Base-by-base conservation (phyloP, 92 coral and sea anemone species). In the Micromussa lordhowensis region DNA sequence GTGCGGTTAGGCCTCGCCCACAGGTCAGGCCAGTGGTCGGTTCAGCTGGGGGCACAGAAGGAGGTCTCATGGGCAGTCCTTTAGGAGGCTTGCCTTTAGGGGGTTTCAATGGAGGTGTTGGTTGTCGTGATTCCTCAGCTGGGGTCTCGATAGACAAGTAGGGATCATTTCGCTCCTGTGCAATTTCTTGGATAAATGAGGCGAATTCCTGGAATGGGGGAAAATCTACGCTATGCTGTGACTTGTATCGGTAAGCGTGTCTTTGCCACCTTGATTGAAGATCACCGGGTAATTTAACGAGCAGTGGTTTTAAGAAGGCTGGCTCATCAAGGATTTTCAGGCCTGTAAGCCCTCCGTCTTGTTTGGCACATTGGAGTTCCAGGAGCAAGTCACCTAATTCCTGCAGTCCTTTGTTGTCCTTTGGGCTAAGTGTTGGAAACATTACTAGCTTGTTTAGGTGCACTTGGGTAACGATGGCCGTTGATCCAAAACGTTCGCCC, bases 191-290 rank as follows among this genome's bases (percentile, higher is more conserved):
- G 13, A 94, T 75, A 63, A 94, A 89, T 0, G 3, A 15, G 0
- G 91, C 54, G 4, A 94, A 91, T 26, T 94, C 93, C 0, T 11
- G 13, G 13, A 94, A 94, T 22, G 96, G 91, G 1, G 93, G 96
- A 11, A 82, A 94, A 19, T 94, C 94, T 0, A 68, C 87, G 0
- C 53, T 40, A 14, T 81, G 80, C 36, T 88, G 79, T 2, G 29
- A 26, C 64, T 88, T 91, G 81, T 40, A 86, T 0, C 55, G 79
- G 44, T 59, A 92, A 0, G 96, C 96, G 57, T 92, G 93, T 17
- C 90, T 57, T 82, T 89, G 96, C 95, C 96, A 94, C 38, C 95
- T 87, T 11, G 80, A 82, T 70, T 89, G 93, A 8, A 94, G 68
- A n/a, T 94, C 94, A 0, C 22, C 66, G 0, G 96, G 90, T 19